phyloP scores from a whole-genome alignment of 1,140 invertebrate genomes.

The Nylanderia fulva region DNA sequence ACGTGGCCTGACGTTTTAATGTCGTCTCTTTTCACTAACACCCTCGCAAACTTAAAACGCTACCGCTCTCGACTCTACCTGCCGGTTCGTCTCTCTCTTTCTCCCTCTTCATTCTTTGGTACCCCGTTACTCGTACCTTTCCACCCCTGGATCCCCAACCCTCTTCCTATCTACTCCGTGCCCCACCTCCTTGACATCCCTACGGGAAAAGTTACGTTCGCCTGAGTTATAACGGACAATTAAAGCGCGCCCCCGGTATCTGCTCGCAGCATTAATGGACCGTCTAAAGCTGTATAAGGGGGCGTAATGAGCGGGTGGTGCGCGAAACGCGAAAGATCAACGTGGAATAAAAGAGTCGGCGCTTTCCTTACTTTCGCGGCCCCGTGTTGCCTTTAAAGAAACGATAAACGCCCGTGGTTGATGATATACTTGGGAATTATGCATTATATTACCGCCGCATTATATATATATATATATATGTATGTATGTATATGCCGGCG shows the following conservation, averaged over 20 bases:
- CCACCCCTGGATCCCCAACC: background rate
- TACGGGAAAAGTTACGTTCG: slow-evolving; percentile 73
- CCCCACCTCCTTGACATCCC: slow-evolving; percentile 37
- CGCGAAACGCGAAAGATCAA: slow-evolving; percentile 65
- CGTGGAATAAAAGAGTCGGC: slow-evolving; percentile 55
- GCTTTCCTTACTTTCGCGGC: background rate
- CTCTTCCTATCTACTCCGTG: slow-evolving; percentile 18
- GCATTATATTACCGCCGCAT: slow-evolving; percentile 44
- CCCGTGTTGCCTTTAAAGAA: slow-evolving; percentile 54
- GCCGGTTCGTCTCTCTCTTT: background rate
- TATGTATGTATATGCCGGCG: background rate
- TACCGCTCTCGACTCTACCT: slow-evolving; percentile 24
- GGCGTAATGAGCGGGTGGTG: slow-evolving; percentile 41
- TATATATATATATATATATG: background rate
- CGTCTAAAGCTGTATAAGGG: slow-evolving; percentile 52
- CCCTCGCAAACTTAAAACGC: slow-evolving; percentile 68
- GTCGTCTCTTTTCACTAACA: slow-evolving; percentile 75
- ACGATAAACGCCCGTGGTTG: slow-evolving; percentile 59
- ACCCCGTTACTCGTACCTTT: no score
- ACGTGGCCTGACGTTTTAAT: slow-evolving; percentile 77
- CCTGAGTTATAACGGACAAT: slow-evolving; percentile 75
- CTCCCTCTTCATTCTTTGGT: background rate
- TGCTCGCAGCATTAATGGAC: slow-evolving; percentile 72
- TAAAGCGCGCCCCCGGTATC: slow-evolving; percentile 70
- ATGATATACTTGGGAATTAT: slow-evolving; percentile 67